These are phyloP conservation scores for Nautilus pompilius DNA, from an alignment of 1,140 invertebrate species.

Conservation along the genomic window DNA sequence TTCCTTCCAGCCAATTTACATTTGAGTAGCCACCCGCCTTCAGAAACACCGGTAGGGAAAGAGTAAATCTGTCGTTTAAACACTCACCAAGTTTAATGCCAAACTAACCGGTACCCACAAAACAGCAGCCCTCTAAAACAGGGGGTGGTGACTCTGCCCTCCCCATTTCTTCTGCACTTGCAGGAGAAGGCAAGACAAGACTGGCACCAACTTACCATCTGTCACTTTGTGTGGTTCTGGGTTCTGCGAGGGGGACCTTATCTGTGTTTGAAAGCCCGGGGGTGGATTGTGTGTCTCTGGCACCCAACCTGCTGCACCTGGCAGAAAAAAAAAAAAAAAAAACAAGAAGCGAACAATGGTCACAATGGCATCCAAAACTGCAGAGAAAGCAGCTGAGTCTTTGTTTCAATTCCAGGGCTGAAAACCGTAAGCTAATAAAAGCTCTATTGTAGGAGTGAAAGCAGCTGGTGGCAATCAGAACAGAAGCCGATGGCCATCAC, in stretches of 20 bases:
- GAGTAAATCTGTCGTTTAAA: not conserved
- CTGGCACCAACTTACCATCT: constrained; percentile 28
- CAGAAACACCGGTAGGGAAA: not conserved
- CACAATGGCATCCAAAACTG: not conserved
- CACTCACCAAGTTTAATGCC: not conserved
- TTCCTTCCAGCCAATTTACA: too few relatives aligned
- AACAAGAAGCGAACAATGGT: not conserved
- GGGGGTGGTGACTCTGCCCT: not conserved
- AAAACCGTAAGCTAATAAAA: too few relatives aligned
- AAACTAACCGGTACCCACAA: not conserved
- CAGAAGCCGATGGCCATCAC: too few relatives aligned
- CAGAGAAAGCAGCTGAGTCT: not conserved
- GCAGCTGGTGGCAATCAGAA: too few relatives aligned
- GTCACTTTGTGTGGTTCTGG: constrained; percentile 44
- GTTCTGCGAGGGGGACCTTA: constrained; percentile 34
- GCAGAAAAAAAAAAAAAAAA: constrained; percentile 7
- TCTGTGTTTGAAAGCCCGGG: constrained; percentile 41
- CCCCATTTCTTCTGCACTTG: too few relatives aligned
- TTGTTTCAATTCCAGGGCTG: not conserved
- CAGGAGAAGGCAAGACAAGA: too few relatives aligned
- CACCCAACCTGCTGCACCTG: constrained; percentile 35
- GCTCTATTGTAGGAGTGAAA: too few relatives aligned
- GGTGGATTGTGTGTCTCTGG: constrained; percentile 49
- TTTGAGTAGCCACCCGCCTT: not conserved
- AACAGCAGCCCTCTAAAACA: not conserved